These are phyloP conservation scores for Callyntrura sp. DNA, from an alignment of 2,888 invertebrate species.

Conservation along the genomic window DNA sequence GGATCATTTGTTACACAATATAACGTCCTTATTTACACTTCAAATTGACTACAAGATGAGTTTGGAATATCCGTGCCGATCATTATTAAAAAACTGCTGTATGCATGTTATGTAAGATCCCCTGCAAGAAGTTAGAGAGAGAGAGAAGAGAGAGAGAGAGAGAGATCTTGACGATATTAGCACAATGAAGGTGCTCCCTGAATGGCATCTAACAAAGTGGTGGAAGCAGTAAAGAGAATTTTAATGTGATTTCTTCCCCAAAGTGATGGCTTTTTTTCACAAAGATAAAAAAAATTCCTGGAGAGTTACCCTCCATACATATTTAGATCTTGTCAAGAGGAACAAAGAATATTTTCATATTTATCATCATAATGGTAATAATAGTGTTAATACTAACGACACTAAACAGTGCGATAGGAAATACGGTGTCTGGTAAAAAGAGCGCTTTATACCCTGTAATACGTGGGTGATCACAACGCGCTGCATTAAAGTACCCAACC, in stretches of 20 bases:
- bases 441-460: slow-evolving; percentile 3
- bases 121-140: background rate
- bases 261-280: slow-evolving; percentile 60
- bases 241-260: slow-evolving; percentile 76
- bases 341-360: slow-evolving; percentile 61
- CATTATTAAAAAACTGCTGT: slow-evolving; percentile 17
- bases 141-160: background rate
- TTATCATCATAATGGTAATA: slow-evolving; percentile 62
- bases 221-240: slow-evolving; percentile 76
- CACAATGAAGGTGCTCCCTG: slow-evolving; percentile 20
- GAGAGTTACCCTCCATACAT: slow-evolving; percentile 62
- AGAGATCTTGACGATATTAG: slow-evolving; percentile 15
- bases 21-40: slow-evolving; percentile 35
- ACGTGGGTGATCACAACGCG: background rate
- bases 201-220: slow-evolving; percentile 44
- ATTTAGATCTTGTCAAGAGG: slow-evolving; percentile 73
- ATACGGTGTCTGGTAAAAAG: background rate
- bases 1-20: slow-evolving; percentile 65
- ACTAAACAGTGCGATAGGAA: slow-evolving; percentile 2
- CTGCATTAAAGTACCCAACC: background rate
- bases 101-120: slow-evolving; percentile 18
- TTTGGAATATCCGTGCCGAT: slow-evolving; percentile 56
- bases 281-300: slow-evolving; percentile 69
- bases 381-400: slow-evolving; percentile 50
- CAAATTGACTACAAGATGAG: slow-evolving; percentile 52